Evolutionary conservation across 2,113 vertebrate species (phyloP), one percentile per base, ranked within the genome.

Genomic region (Stegastes partitus): DNA sequence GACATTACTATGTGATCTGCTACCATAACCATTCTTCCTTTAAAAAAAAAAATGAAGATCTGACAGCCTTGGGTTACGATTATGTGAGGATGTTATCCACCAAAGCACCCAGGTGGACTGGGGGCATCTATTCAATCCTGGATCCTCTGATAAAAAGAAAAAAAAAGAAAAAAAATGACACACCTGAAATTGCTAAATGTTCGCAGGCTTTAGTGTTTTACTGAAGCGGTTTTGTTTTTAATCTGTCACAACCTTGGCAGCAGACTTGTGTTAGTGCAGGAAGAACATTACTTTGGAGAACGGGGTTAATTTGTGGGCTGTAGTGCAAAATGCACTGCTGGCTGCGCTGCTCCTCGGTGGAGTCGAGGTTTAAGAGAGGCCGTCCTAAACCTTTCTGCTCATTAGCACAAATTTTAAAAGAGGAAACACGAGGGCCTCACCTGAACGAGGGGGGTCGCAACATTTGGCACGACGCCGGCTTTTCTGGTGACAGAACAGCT

Each of bases 51-150:
- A 78, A 76, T 71, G 21, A 77, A 73, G 67, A 87, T 84, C 69
- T 56, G 37, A 83, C 25, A 22, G 74, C 85, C 70, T 74, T 26
- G 18, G 71, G 81, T 86, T 78, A 70, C n/a, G 57, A 92, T 77
- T 79, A 86, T 79, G 70, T 74, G 50, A 63, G 87, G 80, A 88
- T 81, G 58, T 88, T 88, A 88, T 87, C 75, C 78, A 77, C 71
- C 77, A 77, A 81, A 47, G 75, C 68, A 75, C 68, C 34, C n/a
- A 56, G 23, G 51, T 68, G 28, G 79, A 87, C 73, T 80, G 54
- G 50, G 49, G 77, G 44, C 75, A 82, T 77, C 28, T 81, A 31
- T 79, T 88, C 54, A 81, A 85, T 81, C 58, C 34, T 10, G 21
- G 65, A 68, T 58, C 26, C 63, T 65, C 69, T 74, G 47, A 74